phyloP scores from a whole-genome alignment of 1,140 invertebrate species.

The Pseudomyrmex cubaensis region DNA sequence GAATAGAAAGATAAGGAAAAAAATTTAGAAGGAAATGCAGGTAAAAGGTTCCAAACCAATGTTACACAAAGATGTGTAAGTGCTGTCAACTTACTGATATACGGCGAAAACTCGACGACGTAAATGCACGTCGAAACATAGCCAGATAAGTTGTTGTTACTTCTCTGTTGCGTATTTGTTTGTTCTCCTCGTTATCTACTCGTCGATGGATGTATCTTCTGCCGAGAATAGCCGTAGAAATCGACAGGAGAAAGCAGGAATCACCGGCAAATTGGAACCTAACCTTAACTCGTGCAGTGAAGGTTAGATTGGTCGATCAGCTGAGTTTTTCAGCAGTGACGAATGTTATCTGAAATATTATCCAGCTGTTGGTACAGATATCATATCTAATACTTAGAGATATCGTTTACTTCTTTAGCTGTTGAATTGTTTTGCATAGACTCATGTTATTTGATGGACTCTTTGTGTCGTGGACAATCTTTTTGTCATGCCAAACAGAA shows the following conservation, averaged over 20 bases:
- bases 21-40: neutral
- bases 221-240: neutral
- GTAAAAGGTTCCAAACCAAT: neutral
- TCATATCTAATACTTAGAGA: too few species aligned
- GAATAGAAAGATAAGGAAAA: slow-evolving; percentile 6
- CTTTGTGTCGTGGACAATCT: too few species aligned
- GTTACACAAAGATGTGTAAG: neutral
- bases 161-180: neutral
- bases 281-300: neutral
- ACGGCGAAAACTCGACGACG: slow-evolving; percentile 73
- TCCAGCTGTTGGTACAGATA: too few species aligned
- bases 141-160: slow-evolving; percentile 1
- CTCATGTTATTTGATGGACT: too few species aligned
- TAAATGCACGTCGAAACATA: slow-evolving; percentile 75
- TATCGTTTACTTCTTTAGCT: too few species aligned
- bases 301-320: neutral
- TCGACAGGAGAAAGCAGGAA: neutral
- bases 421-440: too few species aligned
- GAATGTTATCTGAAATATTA: too few species aligned
- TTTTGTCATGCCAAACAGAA: too few species aligned
- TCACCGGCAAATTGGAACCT: neutral
- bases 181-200: neutral
- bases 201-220: neutral
- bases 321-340: too few species aligned
- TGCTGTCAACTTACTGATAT: slow-evolving; percentile 76